phyloP scores from a whole-genome alignment of 2,113 vertebrate genomes.

The Tachycineta bicolor region DNA sequence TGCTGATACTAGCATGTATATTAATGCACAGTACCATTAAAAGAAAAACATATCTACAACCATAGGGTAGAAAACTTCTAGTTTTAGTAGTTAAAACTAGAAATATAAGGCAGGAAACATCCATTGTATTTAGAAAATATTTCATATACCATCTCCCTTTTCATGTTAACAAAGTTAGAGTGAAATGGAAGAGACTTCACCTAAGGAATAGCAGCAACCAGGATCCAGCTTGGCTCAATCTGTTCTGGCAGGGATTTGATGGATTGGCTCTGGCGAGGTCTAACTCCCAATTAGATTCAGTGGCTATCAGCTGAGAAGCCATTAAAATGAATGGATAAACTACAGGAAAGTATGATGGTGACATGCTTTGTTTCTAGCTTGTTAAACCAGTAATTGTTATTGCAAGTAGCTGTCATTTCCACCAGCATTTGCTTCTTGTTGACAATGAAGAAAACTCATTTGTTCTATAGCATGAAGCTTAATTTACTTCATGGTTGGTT shows the following conservation, averaged over 20 bases:
- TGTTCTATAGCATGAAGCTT: slow-evolving; percentile 50
- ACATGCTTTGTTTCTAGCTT: slow-evolving; percentile 53
- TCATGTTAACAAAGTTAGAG: background rate
- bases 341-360: background rate
- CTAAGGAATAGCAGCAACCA: background rate
- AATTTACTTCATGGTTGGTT: slow-evolving; percentile 56
- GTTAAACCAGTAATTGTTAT: slow-evolving; percentile 62
- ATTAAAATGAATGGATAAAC: slow-evolving; percentile 7
- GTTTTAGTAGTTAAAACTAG: background rate
- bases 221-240: background rate
- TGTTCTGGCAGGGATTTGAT: background rate
- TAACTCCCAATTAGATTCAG: background rate
- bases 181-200: background rate
- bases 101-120: background rate
- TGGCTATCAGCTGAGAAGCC: background rate
- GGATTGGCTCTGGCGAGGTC: background rate
- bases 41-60: background rate
- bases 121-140: background rate
- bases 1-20: background rate
- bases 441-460: slow-evolving; percentile 53
- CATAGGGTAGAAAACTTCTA: background rate
- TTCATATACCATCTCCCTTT: background rate
- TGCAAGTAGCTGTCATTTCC: slow-evolving; percentile 37
- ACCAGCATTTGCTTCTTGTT: slow-evolving; percentile 27
- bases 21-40: background rate